A percentile compares a stretch with the other conserved stretches of the same genome.
These are phyloP conservation scores for Eubucco bourcierii DNA, from an alignment of 2,113 vertebrate genomes.

Conservation along the genomic window DNA sequence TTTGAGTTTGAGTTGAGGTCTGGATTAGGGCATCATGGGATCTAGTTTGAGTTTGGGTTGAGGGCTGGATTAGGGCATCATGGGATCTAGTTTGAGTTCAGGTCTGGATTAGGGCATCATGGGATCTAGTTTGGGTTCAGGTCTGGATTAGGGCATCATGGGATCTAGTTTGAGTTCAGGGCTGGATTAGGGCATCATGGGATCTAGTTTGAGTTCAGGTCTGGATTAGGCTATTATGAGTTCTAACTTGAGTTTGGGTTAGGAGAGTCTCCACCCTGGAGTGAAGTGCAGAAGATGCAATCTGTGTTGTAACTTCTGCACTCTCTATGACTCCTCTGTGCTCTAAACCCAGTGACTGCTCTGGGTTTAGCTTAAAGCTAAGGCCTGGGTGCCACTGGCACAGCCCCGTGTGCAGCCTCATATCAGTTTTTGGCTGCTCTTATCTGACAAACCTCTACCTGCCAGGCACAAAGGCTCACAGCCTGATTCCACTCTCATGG, in stretches of 20 bases:
- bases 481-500: neutral
- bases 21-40: neutral
- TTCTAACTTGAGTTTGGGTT: neutral
- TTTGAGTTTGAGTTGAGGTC: no score
- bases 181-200: no score
- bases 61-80: no score
- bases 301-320: neutral
- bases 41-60: neutral
- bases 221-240: no score
- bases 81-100: no score
- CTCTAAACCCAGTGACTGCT: neutral
- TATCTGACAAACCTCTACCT: neutral
- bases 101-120: no score
- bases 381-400: neutral
- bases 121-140: no score
- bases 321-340: neutral
- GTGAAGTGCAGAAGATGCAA: neutral
- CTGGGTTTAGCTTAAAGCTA: neutral
- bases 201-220: no score
- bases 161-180: no score
- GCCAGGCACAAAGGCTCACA: neutral
- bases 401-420: neutral
- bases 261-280: neutral
- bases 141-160: no score
- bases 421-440: neutral